These are phyloP conservation scores for Drosophila putrida DNA, from an alignment of 2,888 invertebrate genomes.

Conservation along the genomic window DNA sequence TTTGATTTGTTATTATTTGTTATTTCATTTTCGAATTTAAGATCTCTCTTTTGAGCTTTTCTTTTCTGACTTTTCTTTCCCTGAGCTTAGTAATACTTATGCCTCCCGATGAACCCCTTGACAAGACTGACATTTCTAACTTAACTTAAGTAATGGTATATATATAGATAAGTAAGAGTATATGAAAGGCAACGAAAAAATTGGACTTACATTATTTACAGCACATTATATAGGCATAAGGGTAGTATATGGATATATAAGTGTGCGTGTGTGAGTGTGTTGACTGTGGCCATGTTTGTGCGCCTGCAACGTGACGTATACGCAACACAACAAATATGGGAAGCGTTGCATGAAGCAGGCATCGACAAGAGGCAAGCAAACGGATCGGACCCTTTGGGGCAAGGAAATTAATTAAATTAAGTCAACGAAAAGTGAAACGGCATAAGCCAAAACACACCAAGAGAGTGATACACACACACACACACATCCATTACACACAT, in stretches of 20 bases:
- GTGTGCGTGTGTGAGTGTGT: conserved; percentile 13
- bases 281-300: conserved; percentile 24
- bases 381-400: conserved; percentile 73
- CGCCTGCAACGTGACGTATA: conserved; percentile 67
- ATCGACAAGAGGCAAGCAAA: conserved; percentile 49
- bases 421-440: conserved; percentile 80
- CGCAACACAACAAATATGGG: conserved; percentile 61
- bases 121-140: background rate
- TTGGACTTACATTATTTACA: conserved; percentile 80
- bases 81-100: too few relatives aligned
- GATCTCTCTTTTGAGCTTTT: too few relatives aligned
- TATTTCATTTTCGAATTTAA: too few relatives aligned
- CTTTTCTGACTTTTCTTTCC: too few relatives aligned
- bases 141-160: background rate
- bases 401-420: conserved; percentile 79
- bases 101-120: background rate
- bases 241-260: conserved; percentile 18
- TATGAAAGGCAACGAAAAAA: conserved; percentile 49
- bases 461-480: conserved; percentile 20
- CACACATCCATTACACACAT: conserved; percentile 22
- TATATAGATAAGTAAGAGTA: conserved; percentile 24
- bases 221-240: conserved; percentile 64
- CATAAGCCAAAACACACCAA: conserved; percentile 64
- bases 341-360: conserved; percentile 43
- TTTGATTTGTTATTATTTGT: too few relatives aligned